Percentiles rank a stretch among this genome's conserved stretches.
phyloP scores from a whole-genome alignment of 1,140 invertebrate species.

The Caerostris extrusa region DNA sequence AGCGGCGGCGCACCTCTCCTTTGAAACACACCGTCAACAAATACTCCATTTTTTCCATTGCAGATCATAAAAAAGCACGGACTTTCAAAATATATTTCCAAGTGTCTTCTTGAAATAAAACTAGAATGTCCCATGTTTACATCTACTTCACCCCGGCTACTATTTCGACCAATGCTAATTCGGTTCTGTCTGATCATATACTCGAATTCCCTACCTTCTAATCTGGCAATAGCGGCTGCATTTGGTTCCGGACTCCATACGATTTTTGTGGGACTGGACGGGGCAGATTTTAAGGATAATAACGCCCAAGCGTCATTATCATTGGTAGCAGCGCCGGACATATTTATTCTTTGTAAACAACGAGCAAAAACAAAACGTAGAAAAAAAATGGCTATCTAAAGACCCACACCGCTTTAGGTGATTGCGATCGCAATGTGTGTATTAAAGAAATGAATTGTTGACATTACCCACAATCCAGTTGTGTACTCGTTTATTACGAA shows the following conservation, averaged over 20 bases:
- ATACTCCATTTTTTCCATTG: constrained; percentile 98
- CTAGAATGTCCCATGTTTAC: constrained; percentile 99
- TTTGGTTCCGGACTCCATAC: constrained; percentile 82
- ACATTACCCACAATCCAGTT: constrained; percentile 71
- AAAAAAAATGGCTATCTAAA: constrained; percentile 66
- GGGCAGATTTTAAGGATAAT: constrained; percentile 92
- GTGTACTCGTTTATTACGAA: constrained; percentile 18
- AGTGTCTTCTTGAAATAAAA: constrained; percentile 97
- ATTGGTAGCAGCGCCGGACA: constrained; percentile 48
- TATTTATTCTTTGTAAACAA: constrained; percentile 5
- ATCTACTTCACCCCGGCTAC: constrained; percentile 97
- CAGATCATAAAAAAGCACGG: constrained; percentile 97
- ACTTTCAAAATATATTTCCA: constrained; percentile 96
- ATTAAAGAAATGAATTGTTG: constrained; percentile 63
- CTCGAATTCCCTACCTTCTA: constrained; percentile 96
- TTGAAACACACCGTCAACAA: constrained; percentile 98
- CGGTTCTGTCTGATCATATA: constrained; percentile 94
- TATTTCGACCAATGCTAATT: constrained; percentile 96
- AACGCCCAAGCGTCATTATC: constrained; percentile 88
- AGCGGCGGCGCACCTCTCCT: constrained; percentile 94
- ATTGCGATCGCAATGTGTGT: constrained; percentile 61
- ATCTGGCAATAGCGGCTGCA: constrained; percentile 87
- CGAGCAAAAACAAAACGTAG: constrained; percentile 25
- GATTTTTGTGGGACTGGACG: constrained; percentile 89
- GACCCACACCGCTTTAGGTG: constrained; percentile 64